Conservation (phyloP, 2,797 vertebrate genomes). For the Crax fasciolata region DNA sequence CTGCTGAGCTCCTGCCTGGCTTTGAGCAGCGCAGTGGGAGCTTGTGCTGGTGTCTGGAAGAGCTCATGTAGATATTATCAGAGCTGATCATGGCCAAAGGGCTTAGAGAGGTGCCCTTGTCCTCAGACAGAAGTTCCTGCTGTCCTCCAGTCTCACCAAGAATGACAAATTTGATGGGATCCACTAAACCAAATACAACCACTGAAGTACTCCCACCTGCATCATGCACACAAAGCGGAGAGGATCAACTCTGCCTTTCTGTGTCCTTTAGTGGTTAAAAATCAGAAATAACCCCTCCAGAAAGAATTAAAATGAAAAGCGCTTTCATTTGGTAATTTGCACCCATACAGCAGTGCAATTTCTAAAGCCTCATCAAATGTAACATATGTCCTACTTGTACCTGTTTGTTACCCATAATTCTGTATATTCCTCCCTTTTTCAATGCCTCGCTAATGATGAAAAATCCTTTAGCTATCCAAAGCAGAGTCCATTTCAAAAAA, state of each 20-base stretch:
- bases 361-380: slow-evolving; percentile 29
- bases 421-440: not conserved
- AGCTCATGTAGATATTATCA: not conserved
- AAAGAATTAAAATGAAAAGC: not conserved
- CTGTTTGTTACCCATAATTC: slow-evolving; percentile 2
- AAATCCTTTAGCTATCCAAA: slow-evolving; percentile 11
- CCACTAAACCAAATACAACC: not conserved
- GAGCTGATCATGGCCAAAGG: not conserved
- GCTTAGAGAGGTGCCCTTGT: not conserved
- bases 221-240: not conserved
- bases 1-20: not conserved
- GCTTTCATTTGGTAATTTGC: slow-evolving; percentile 40
- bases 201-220: not conserved
- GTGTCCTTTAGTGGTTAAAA: not conserved
- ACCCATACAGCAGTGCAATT: not conserved
- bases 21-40: not conserved
- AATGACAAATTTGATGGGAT: not conserved
- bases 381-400: not conserved
- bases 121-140: not conserved
- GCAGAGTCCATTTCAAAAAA: not conserved
- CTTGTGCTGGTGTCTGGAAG: not conserved
- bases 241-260: not conserved
- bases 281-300: not conserved
- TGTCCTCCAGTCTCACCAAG: not conserved
- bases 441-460: slow-evolving; percentile 10